These are phyloP conservation scores for Pelusios castaneus DNA, from an alignment of 2,113 vertebrate genomes.

Conservation along the genomic window DNA sequence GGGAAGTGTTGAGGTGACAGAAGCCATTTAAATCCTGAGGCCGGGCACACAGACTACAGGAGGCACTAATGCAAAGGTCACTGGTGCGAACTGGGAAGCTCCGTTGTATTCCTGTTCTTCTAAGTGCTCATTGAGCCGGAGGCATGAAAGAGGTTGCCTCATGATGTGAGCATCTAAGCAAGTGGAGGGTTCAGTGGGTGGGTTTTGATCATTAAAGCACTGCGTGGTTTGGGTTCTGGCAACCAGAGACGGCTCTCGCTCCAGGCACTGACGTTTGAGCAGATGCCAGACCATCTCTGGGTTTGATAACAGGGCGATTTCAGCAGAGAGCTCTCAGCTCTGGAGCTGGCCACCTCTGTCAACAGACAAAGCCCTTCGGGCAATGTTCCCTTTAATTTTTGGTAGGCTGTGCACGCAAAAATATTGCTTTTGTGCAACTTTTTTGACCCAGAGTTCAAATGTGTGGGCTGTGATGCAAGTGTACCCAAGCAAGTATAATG, in stretches of 20 bases:
- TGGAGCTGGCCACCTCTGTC: not conserved
- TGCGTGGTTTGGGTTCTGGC: not conserved
- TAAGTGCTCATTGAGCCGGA: not conserved
- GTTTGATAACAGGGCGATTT: not conserved
- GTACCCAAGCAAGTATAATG: too few species aligned
- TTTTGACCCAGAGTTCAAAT: too few species aligned
- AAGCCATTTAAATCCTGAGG: accelerated
- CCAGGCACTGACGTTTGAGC: not conserved
- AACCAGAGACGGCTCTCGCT: not conserved
- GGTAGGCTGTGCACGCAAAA: too few species aligned
- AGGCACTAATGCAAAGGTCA: not conserved
- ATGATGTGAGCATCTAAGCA: not conserved
- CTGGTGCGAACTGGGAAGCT: not conserved
- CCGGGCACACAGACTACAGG: not conserved
- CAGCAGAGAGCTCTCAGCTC: not conserved
- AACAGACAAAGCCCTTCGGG: not conserved
- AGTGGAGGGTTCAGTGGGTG: not conserved
- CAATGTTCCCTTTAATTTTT: too few species aligned
- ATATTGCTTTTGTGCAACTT: too few species aligned
- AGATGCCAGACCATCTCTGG: not conserved
- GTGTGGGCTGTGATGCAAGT: too few species aligned
- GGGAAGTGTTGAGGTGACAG: not conserved
- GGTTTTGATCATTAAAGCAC: not conserved
- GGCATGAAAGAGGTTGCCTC: not conserved
- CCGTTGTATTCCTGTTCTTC: not conserved